A percentile compares a stretch with the other conserved stretches of the same genome.
These are phyloP conservation scores for Loris lydekkerianus DNA, from an alignment of 2,797 vertebrate genomes.

Conservation along the genomic window DNA sequence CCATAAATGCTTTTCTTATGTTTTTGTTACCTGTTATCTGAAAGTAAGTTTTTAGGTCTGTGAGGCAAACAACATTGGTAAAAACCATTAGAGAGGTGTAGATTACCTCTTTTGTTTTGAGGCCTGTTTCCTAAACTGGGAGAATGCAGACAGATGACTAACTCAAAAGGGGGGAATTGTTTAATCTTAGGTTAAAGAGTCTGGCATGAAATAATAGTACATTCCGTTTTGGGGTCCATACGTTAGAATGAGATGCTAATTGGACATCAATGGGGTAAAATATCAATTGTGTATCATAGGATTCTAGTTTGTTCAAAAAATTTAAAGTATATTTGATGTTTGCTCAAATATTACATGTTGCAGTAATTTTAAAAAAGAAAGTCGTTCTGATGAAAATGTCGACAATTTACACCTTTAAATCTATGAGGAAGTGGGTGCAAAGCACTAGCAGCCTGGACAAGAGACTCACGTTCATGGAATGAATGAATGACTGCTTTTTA, in stretches of 20 bases:
- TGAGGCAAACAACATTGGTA: background rate
- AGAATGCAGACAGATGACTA: conserved; percentile 9
- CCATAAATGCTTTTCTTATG: background rate
- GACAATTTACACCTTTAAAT: conserved; percentile 32
- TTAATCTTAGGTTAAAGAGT: conserved; percentile 4
- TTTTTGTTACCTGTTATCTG: background rate
- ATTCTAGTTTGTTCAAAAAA: conserved; percentile 4
- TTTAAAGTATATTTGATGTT: conserved; percentile 16
- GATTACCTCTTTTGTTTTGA: background rate
- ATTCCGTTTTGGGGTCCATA: background rate
- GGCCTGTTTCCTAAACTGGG: background rate
- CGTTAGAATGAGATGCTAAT: background rate
- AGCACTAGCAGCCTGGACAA: background rate
- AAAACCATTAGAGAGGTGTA: background rate
- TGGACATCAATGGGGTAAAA: background rate
- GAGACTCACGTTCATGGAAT: background rate
- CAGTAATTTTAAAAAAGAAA: conserved; percentile 46
- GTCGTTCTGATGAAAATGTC: conserved; percentile 52
- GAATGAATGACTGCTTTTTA: conserved; percentile 38
- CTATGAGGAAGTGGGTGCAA: background rate
- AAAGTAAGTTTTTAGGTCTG: background rate
- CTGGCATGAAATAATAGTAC: background rate
- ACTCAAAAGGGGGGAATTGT: background rate
- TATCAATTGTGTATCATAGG: background rate
- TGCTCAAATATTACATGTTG: conserved; percentile 49